Conservation (phyloP, 2,113 vertebrate species). For the Heteronetta atricapilla region DNA sequence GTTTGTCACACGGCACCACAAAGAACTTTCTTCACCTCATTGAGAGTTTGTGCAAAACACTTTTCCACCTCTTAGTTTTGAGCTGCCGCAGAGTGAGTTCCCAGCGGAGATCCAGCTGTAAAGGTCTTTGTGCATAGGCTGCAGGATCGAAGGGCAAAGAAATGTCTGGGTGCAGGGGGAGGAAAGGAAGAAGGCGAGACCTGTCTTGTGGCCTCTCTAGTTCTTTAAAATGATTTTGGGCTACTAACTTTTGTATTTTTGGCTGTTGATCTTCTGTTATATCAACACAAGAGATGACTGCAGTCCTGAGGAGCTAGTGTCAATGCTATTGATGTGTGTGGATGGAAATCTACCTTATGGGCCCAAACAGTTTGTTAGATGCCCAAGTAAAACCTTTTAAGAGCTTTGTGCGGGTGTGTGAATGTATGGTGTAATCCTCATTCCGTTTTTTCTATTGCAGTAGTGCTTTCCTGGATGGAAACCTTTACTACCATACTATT, state of each 20-base stretch:
- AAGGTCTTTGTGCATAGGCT: background rate
- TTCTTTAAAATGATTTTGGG: background rate
- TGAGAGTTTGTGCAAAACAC: background rate
- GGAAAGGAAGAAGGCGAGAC: background rate
- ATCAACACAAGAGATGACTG: background rate
- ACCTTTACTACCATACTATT: background rate
- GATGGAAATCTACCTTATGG: background rate
- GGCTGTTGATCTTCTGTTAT: background rate
- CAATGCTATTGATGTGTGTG: background rate
- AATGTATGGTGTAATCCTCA: background rate
- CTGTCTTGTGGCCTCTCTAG: background rate
- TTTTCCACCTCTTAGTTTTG: background rate
- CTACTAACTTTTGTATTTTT: background rate
- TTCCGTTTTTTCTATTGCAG: background rate
- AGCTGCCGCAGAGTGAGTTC: background rate
- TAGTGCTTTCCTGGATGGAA: background rate
- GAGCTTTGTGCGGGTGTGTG: background rate
- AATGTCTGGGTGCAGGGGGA: background rate
- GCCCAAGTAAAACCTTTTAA: background rate
- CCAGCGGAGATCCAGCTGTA: background rate
- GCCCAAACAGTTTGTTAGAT: background rate
- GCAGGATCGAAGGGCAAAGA: background rate
- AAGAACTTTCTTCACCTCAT: background rate
- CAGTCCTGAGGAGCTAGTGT: background rate
- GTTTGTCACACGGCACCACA: background rate